A percentile compares a stretch with the other conserved stretches of the same genome.
Conservation (phyloP, 2,797 vertebrate genomes). For the Falco cherrug region DNA sequence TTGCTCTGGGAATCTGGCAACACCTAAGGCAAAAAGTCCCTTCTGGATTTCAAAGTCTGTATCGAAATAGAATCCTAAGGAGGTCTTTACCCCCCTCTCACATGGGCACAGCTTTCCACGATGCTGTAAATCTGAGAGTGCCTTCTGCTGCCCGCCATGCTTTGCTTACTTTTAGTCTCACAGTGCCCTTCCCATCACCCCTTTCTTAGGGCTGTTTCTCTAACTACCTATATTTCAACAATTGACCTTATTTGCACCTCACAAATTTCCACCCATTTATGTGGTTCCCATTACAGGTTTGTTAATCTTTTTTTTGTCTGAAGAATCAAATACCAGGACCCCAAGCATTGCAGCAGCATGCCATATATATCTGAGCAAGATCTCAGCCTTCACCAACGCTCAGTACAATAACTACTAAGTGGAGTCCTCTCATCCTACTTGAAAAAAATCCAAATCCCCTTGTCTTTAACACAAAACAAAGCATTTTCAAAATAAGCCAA, state of each 20-base stretch:
- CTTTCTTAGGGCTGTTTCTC: not conserved
- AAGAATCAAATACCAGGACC: not conserved
- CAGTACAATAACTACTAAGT: not conserved
- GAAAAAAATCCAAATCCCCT: not conserved
- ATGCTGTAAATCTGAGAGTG: not conserved
- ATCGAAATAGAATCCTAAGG: not conserved
- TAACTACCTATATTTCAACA: not conserved
- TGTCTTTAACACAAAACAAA: not conserved
- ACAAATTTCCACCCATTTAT: not conserved
- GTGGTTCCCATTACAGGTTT: not conserved
- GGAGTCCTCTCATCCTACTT: not conserved
- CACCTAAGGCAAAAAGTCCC: not conserved
- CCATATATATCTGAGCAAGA: not conserved
- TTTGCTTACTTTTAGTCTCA: not conserved
- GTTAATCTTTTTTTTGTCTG: not conserved
- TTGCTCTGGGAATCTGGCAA: not conserved
- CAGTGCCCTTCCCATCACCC: not conserved
- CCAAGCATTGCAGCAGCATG: not conserved
- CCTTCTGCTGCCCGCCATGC: accelerated
- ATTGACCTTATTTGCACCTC: not conserved
- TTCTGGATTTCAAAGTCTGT: not conserved
- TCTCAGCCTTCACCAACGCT: not conserved
- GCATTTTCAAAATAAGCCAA: not conserved
- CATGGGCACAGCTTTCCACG: not conserved
- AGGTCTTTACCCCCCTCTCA: not conserved